Base-by-base conservation (phyloP, 2,797 vertebrate species). In the Zalophus californianus region DNA sequence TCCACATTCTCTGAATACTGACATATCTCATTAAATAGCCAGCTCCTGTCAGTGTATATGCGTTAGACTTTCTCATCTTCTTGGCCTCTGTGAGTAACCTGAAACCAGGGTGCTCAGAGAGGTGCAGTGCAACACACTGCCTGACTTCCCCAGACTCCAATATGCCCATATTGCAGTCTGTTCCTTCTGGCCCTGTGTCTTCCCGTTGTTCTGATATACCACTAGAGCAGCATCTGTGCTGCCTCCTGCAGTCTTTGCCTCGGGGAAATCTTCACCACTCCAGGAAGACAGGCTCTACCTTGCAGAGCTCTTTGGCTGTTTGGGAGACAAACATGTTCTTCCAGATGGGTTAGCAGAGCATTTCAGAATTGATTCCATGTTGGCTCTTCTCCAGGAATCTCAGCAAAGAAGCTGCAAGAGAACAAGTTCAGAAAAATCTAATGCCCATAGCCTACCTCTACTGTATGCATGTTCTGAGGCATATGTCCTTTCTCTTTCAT, bases 251-350 rank as follows among this genome's bases (percentile, higher is more conserved):
- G 84, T 41, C 52, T 80, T 93, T 91, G 94, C 97, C 89, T 58
- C 78, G 66, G 95, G 94, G 95, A 97, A 94, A 96, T 85, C 84
- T 64, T 93, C 80, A 85, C 86, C 60, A 38, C 14, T 23, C 41
- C 25, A 79, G 54, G 38, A 96, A 93, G 96, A 84, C 88, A 92
- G 70, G 75, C 3, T 95, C 82, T 84, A 85, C 91, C 89, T 96
- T 88, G 35, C 70, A 96, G 92, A 90, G 54, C 38, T 97, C 54
- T 86, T 96, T 90, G 80, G 60, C 83, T 97, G 2, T 93, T 86
- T 94, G 75, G 66, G 32, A 95, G 95, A 96, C 80, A 94, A 98
- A 96, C n/a, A 15, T 93, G 41, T 86, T 94, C 60, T 94, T 94
- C 78, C 88, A 97, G 84, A 95, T 87, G 89, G 60, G 60, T 85